Evolutionary conservation across 2,113 vertebrate genomes (phyloP), one percentile per base, ranked within the genome.

Genomic region (Cynopterus brachyotis): DNA sequence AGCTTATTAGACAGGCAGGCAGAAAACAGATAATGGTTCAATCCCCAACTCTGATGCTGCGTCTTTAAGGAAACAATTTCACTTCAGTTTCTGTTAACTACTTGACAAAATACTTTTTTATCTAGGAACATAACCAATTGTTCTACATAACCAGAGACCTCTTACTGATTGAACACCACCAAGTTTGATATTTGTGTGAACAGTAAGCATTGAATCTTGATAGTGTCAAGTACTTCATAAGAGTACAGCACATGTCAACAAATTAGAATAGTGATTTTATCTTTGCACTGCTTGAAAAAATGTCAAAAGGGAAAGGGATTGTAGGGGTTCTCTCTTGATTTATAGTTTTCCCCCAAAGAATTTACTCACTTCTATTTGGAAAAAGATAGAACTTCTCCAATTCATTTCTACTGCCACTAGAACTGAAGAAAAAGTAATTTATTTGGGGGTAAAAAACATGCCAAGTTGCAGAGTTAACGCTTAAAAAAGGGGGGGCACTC

Each of bases 31-130:
- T 66, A 95, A 80, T 69, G 30, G 67, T 47, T 87, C 72, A 80
- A 79, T 59, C 42, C 66, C 62, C 76, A 90, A 75, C 24, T 85
- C 60, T 81, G 78, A 37, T 35, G 60, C 55, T 86, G 47, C 55
- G 9, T 73, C 50, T 79, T 57, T 53, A 80, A 66, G 4, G 30
- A 26, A 96, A 78, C 73, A 96, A 76, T 95, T 82, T 40, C 57
- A 95, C 82, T 96, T 94, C 89, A 96, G 73, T 95, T 91, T 91
- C 80, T 82, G 32, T 83, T 72, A 82, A 89, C 22, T 85, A 64
- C 42, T 50, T 92, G 40, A 79, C 26, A 93, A 47, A 96, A 76
- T 40, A 92, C 19, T 90, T 94, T 84, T 79, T 73, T 47, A 45
- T 89, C 60, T 78, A 81, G 69, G 67, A 9, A 26, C 64, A 90